Evolutionary conservation across 2,888 invertebrate genomes (phyloP).

Genomic region (Brenthis daphne): DNA sequence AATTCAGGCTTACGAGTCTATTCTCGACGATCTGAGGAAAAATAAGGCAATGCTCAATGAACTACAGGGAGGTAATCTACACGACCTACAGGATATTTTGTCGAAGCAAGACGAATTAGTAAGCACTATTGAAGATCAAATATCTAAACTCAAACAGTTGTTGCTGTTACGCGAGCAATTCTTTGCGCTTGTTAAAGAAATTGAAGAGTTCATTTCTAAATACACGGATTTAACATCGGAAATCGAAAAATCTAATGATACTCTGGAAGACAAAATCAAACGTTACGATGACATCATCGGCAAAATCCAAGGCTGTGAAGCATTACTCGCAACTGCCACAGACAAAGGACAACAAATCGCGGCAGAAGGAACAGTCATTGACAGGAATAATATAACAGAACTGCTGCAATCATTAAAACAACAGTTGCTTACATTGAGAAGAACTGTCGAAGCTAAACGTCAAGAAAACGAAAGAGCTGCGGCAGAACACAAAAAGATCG

Average conservation of each 20-base stretch:
- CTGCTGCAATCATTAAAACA: slow-evolving; percentile 93
- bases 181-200: slow-evolving; percentile 92
- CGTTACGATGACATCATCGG: slow-evolving; percentile 92
- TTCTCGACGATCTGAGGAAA: slow-evolving; percentile 88
- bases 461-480: slow-evolving; percentile 94
- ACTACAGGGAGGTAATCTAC: slow-evolving; percentile 88
- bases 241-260: slow-evolving; percentile 91
- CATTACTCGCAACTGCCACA: slow-evolving; percentile 90
- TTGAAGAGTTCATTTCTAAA: slow-evolving; percentile 92
- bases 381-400: slow-evolving; percentile 93
- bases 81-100: slow-evolving; percentile 89
- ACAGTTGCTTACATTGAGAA: slow-evolving; percentile 89
- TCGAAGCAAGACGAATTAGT: slow-evolving; percentile 93
- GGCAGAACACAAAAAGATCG: slow-evolving; percentile 93
- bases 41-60: slow-evolving; percentile 90
- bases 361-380: slow-evolving; percentile 93
- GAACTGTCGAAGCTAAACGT: slow-evolving; percentile 91
- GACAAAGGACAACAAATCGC: slow-evolving; percentile 97
- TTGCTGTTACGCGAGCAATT: slow-evolving; percentile 93
- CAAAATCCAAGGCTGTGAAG: slow-evolving; percentile 95
- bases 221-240: slow-evolving; percentile 92
- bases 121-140: slow-evolving; percentile 92
- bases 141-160: slow-evolving; percentile 89
- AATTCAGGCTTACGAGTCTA: slow-evolving; percentile 88
- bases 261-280: slow-evolving; percentile 92